Evolutionary conservation across 2,888 invertebrate genomes (phyloP).

Genomic region (Drosophila prostipennis): DNA sequence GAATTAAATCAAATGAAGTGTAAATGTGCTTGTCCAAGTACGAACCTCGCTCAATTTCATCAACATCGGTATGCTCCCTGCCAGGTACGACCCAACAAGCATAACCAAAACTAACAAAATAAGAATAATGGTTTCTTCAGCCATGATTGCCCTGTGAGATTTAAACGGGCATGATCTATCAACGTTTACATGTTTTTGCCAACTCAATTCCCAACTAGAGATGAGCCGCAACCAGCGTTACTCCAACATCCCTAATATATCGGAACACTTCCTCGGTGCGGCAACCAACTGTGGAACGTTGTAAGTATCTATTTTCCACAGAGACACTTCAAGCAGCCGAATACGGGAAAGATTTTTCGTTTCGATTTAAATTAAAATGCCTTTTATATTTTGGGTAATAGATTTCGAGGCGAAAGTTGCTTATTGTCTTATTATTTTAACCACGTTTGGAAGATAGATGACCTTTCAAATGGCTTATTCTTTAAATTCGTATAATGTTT

Average conservation of each 20-base stretch:
- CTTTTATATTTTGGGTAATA: too few species aligned
- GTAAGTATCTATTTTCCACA: neutral
- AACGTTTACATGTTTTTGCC: constrained; percentile 27
- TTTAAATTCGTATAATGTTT: too few species aligned
- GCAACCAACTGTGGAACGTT: neutral
- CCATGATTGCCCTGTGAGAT: constrained; percentile 48
- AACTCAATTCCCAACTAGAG: constrained; percentile 17
- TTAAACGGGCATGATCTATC: neutral
- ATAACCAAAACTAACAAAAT: constrained; percentile 94
- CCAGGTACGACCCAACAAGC: constrained; percentile 97
- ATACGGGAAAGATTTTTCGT: too few species aligned
- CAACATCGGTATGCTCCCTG: constrained; percentile 97
- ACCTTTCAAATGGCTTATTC: too few species aligned
- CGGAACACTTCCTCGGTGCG: neutral
- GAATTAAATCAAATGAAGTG: neutral
- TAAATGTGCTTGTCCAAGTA: too few species aligned
- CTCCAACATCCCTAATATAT: neutral
- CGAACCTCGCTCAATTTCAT: constrained; percentile 95
- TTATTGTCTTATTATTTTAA: too few species aligned
- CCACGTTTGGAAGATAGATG: too few species aligned
- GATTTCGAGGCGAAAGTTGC: too few species aligned
- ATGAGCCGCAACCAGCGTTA: neutral
- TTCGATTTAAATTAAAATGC: too few species aligned
- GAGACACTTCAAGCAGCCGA: too few species aligned
- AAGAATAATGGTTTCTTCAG: constrained; percentile 92